A percentile compares a stretch with the other conserved stretches of the same genome.
Evolutionary conservation across 2,797 vertebrate species (phyloP).

Genomic region (Masticophis lateralis): DNA sequence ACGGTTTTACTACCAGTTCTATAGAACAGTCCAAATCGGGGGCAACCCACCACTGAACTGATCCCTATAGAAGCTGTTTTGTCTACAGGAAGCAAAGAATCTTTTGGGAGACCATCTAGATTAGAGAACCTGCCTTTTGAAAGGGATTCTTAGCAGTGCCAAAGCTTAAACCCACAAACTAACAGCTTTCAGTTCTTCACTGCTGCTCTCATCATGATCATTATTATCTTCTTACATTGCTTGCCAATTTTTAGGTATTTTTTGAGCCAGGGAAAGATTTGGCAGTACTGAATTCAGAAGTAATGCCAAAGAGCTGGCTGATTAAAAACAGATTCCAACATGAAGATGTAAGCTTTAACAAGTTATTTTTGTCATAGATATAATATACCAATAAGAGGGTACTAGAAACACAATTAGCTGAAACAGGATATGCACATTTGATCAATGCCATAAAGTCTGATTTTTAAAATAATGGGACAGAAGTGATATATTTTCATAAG

Average conservation of each 20-base stretch:
- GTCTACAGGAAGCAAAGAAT: background rate
- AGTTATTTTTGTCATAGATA: background rate
- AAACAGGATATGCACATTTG: background rate
- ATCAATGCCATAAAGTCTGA: background rate
- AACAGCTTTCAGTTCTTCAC: background rate
- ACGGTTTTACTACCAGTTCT: too few species aligned
- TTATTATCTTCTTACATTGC: background rate
- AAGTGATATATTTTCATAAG: background rate
- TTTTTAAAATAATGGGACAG: background rate
- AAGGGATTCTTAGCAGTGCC: background rate
- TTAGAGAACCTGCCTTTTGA: background rate
- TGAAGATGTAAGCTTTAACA: background rate
- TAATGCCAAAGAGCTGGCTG: background rate
- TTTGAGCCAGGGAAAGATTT: background rate
- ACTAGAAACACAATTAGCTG: background rate
- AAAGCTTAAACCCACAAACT: background rate
- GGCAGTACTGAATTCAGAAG: background rate
- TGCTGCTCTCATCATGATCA: background rate
- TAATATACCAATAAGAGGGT: background rate
- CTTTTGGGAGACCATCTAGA: background rate
- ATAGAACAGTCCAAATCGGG: too few species aligned
- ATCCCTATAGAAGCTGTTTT: slow-evolving; percentile 27
- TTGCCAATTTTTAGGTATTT: background rate
- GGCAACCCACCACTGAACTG: background rate
- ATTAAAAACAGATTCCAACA: background rate